Evolutionary conservation across 2,888 invertebrate species (phyloP).

Genomic region (Asteroscopus sphinx): DNA sequence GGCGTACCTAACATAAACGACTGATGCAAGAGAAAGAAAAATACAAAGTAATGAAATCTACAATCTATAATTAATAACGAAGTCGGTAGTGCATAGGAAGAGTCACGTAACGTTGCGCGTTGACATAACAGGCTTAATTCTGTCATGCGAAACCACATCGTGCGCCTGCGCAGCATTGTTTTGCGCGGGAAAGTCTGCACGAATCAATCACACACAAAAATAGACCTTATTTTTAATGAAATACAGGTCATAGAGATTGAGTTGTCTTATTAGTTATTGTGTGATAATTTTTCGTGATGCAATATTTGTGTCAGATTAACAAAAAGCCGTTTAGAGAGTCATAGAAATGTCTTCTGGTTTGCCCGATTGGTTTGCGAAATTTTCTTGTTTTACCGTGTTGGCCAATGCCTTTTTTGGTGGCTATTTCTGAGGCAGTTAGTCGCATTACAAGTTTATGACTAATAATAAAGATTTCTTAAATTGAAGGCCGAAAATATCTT

Average conservation of each 20-base stretch:
- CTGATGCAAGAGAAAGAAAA: not conserved
- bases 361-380: slow-evolving; percentile 30
- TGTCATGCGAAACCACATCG: slow-evolving; percentile 57
- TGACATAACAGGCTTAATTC: slow-evolving; percentile 61
- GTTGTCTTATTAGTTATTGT: slow-evolving; percentile 36
- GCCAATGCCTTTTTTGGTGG: slow-evolving; percentile 5
- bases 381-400: slow-evolving; percentile 21
- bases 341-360: slow-evolving; percentile 21
- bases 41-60: slow-evolving; percentile 3
- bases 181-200: slow-evolving; percentile 43
- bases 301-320: slow-evolving; percentile 54
- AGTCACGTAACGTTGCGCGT: slow-evolving; percentile 48
- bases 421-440: slow-evolving; percentile 1
- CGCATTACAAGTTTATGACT: slow-evolving; percentile 12
- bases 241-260: slow-evolving; percentile 8
- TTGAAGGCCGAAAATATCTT: no score
- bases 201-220: slow-evolving; percentile 11
- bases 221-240: slow-evolving; percentile 8
- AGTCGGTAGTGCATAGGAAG: slow-evolving; percentile 50
- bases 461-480: slow-evolving; percentile 4
- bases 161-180: slow-evolving; percentile 50
- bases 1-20: no score
- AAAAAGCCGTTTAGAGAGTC: slow-evolving; percentile 46
- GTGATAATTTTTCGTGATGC: slow-evolving; percentile 54
- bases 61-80: slow-evolving; percentile 19